Base-by-base conservation (phyloP, 2,797 vertebrate species). In the Onychomys arenicola region DNA sequence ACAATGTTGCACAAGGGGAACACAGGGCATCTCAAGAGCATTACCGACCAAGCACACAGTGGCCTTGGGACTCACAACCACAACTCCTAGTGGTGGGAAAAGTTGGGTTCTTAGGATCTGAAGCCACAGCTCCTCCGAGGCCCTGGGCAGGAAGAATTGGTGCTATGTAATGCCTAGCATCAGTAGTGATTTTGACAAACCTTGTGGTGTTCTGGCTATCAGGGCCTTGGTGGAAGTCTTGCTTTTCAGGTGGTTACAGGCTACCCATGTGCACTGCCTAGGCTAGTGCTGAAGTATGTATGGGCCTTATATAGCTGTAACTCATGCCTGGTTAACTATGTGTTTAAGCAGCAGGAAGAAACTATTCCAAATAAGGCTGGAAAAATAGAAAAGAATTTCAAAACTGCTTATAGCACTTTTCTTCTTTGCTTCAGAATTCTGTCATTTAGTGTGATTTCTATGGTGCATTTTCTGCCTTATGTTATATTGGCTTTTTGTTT, bases 351-450 rank as follows among this genome's bases (percentile, higher is more conserved):
- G 27, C 59, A 85, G 61, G 43, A 85, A 91, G 46, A 90, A 88
- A 87, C 59, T 97, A 40, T 95, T 55, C 25, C 4, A 5, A 90
- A 85, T 14, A 43, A 83, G 10, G 16, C 25, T 78, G 55, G 84
- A 34, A 93, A 23, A 49, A 52, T 19, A 80, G 59, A 55, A 93
- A 83, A 73, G 3, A 86, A 69, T 95, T 91, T 96, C 49, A 94
- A 67, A 78, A 86, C 19, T 86, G 23, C 3, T 81, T 81, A 2
- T 1, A 37, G 7, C 61, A 57, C 29, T n/a, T 55, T 84, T 75
- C n/a, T 92, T 37, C 46, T 93, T 94, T 91, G 82, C 29, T 95
- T 90, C 82, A 59, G 43, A 95, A 75, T 96, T 90, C 55, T 67
- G 71, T 46, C 90, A 83, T 69, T 80, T 37, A 91, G 85, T 59